Conservation (phyloP, 2,888 invertebrate genomes). For the Lymantria monacha region DNA sequence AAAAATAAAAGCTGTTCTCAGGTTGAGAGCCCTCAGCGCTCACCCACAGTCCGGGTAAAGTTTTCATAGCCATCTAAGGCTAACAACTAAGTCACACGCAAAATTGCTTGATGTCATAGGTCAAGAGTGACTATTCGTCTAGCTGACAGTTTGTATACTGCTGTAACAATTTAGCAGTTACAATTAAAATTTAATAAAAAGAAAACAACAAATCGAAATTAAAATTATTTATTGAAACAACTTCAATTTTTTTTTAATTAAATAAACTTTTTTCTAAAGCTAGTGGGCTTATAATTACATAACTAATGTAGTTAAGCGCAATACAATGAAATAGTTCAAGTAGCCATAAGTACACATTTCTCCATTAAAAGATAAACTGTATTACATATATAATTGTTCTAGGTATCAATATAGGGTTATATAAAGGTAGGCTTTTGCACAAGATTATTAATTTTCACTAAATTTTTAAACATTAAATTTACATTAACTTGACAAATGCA, state of each 20-base stretch:
- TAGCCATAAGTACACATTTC: slow-evolving; percentile 67
- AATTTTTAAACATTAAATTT: slow-evolving; percentile 53
- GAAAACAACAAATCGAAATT: slow-evolving; percentile 58
- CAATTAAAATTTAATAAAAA: slow-evolving; percentile 5
- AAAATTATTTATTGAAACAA: slow-evolving; percentile 81
- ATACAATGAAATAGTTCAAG: slow-evolving; percentile 61
- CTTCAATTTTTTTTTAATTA: slow-evolving; percentile 72
- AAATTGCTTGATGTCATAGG: too few relatives aligned
- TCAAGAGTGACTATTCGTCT: too few relatives aligned
- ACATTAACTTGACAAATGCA: slow-evolving; percentile 62
- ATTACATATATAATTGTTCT: slow-evolving; percentile 41
- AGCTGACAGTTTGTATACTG: too few relatives aligned
- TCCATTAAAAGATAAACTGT: slow-evolving; percentile 38
- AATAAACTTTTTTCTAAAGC: slow-evolving; percentile 71
- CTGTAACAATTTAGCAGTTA: too few relatives aligned
- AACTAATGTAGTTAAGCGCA: slow-evolving; percentile 70
- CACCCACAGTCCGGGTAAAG: too few relatives aligned
- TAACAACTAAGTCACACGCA: too few relatives aligned
- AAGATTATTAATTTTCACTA: slow-evolving; percentile 52
- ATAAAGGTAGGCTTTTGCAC: slow-evolving; percentile 55
- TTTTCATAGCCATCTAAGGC: too few relatives aligned
- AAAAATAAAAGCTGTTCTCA: too few relatives aligned
- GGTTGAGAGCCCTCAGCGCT: too few relatives aligned
- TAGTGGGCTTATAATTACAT: slow-evolving; percentile 66
- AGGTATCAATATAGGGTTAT: slow-evolving; percentile 74